Evolutionary conservation across 1,140 invertebrate genomes (phyloP).

Genomic region (Brachionus sp.): DNA sequence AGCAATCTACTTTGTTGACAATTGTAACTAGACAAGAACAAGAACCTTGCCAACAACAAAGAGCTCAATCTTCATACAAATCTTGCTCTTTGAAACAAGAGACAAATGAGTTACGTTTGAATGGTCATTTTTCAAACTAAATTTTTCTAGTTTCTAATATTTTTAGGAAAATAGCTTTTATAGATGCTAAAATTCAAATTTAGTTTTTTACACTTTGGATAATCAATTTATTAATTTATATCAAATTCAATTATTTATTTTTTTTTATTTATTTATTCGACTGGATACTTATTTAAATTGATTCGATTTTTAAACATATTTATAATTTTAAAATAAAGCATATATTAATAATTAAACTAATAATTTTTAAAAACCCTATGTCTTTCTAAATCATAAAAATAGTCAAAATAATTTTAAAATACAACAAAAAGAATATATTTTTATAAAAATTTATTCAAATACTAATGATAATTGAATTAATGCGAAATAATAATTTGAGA

Average conservation of each 20-base stretch:
- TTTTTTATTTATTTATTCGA: neutral
- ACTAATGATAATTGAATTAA: neutral
- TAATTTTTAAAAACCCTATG: neutral
- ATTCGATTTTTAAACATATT: neutral
- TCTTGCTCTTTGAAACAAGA: constrained; percentile 1
- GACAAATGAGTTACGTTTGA: neutral
- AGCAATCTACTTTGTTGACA: neutral
- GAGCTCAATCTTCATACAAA: neutral
- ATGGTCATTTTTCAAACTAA: constrained; percentile 21
- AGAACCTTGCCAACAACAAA: neutral
- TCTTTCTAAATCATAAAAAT: neutral
- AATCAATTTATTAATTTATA: neutral
- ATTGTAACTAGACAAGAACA: neutral
- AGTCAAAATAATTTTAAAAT: too few species aligned
- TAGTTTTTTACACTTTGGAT: neutral
- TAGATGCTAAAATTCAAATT: neutral
- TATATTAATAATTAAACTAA: neutral
- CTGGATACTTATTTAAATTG: neutral
- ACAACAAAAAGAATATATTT: neutral
- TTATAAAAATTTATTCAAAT: neutral
- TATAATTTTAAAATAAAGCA: neutral
- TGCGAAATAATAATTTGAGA: neutral
- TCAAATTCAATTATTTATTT: neutral
- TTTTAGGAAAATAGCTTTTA: neutral
- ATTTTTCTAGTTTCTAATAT: neutral